A percentile compares a stretch with the other conserved stretches of the same genome.
phyloP scores from a whole-genome alignment of 2,888 invertebrate species.

The Parnassius orleans region DNA sequence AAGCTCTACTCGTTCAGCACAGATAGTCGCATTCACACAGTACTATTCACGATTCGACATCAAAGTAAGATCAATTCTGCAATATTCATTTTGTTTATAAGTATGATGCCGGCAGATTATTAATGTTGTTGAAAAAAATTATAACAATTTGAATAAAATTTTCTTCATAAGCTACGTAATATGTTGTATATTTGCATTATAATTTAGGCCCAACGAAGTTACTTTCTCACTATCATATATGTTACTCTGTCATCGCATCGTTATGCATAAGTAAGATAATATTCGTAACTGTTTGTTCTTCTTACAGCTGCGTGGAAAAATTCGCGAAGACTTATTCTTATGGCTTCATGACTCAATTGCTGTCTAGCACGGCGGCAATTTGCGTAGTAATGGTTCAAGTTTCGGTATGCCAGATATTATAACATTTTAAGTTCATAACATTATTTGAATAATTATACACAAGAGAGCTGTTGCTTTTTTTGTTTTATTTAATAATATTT shows the following conservation, averaged over 20 bases:
- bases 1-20: constrained; percentile 24
- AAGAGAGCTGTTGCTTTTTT: constrained; percentile 18
- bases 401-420: constrained; percentile 57
- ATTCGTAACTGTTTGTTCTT: constrained; percentile 24
- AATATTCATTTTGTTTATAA: no score
- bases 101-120: no score
- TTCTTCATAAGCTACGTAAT: no score
- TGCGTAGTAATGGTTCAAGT: constrained; percentile 77
- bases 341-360: constrained; percentile 74
- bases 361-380: constrained; percentile 74
- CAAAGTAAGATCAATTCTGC: background rate
- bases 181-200: no score
- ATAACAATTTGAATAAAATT: no score
- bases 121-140: no score
- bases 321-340: constrained; percentile 68
- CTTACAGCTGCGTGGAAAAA: constrained; percentile 68
- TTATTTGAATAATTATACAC: constrained; percentile 18
- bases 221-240: no score
- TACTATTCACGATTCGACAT: background rate
- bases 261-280: background rate
- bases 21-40: constrained; percentile 3
- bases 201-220: no score
- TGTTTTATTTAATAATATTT: no score
- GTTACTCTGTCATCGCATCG: constrained; percentile 3
- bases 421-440: background rate